These are phyloP conservation scores for Cephus spinipes DNA, from an alignment of 2,888 invertebrate genomes.

Conservation along the genomic window DNA sequence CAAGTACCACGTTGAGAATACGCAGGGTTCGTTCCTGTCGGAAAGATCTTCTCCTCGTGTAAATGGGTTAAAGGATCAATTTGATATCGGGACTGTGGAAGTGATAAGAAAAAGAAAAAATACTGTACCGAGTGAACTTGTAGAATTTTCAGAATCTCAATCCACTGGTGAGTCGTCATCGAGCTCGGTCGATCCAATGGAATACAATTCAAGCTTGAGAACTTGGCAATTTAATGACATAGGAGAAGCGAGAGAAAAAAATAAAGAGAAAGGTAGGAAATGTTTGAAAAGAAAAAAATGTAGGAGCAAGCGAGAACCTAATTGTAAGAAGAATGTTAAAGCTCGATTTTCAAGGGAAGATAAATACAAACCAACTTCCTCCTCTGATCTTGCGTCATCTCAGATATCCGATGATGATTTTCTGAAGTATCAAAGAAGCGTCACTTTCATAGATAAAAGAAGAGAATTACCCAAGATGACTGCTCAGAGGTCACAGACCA, in stretches of 20 bases:
- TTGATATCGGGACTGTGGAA: background rate
- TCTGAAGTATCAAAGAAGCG: background rate
- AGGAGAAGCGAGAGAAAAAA: background rate
- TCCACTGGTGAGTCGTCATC: background rate
- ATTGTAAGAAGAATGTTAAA: background rate
- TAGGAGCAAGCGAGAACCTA: background rate
- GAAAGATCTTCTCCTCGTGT: background rate
- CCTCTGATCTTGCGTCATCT: background rate
- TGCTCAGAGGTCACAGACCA: background rate
- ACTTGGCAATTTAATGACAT: background rate
- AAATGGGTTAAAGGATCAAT: background rate
- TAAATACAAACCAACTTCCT: background rate
- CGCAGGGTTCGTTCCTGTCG: background rate
- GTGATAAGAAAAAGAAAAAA: background rate
- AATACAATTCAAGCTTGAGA: background rate
- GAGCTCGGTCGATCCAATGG: background rate
- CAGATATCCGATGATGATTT: background rate
- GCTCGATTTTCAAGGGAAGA: background rate
- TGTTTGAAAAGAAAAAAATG: background rate
- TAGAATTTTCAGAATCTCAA: background rate
- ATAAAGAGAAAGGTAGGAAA: background rate
- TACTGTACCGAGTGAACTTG: background rate
- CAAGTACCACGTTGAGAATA: background rate
- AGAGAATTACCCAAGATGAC: background rate
- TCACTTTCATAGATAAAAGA: background rate